phyloP scores from a whole-genome alignment of 2,797 vertebrate genomes.

The Pitangus sulphuratus region DNA sequence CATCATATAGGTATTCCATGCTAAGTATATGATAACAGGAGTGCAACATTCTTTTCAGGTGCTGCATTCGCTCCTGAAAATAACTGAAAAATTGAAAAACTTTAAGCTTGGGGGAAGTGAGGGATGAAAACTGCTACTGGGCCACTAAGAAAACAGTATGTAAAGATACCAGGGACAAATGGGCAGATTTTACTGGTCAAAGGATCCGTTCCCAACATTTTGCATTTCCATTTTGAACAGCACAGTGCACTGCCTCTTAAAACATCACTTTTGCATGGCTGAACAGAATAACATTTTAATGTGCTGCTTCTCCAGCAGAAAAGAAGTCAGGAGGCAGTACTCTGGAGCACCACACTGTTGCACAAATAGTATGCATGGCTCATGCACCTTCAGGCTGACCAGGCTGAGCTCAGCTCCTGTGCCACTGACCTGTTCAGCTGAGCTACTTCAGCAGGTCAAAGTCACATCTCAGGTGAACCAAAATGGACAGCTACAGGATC shows the following conservation, averaged over 20 bases:
- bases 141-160: not conserved
- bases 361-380: fast-evolving
- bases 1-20: not conserved
- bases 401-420: not conserved
- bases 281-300: not conserved
- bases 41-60: not conserved
- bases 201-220: not conserved
- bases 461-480: not conserved
- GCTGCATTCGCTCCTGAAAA: not conserved
- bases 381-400: not conserved
- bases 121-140: not conserved
- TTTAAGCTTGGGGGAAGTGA: not conserved
- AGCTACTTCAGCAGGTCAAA: not conserved
- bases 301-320: not conserved
- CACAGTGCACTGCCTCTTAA: not conserved
- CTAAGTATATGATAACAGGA: not conserved
- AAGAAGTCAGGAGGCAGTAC: not conserved
- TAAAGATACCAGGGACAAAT: not conserved
- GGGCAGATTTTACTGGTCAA: not conserved
- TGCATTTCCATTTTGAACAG: not conserved
- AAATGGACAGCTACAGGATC: not conserved
- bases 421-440: not conserved
- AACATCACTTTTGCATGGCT: fast-evolving
- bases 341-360: not conserved
- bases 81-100: not conserved